Conservation (phyloP, 2,888 invertebrate species). For the Stegana nigrithorax region DNA sequence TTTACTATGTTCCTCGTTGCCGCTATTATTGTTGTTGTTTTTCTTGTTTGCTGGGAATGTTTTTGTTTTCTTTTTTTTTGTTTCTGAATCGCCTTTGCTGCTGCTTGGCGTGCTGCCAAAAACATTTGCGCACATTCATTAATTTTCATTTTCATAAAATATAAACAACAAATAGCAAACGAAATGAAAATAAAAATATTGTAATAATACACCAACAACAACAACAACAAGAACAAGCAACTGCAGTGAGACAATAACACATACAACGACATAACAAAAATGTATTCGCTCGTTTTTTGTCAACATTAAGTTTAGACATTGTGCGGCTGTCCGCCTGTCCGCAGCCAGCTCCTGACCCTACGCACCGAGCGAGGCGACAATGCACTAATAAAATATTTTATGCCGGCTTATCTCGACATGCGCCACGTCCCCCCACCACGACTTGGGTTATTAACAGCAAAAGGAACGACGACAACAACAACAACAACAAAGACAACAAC, state of each 20-base stretch:
- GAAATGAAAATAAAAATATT: no score
- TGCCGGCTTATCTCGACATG: background rate
- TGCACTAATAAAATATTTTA: background rate
- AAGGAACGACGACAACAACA: constrained; percentile 17
- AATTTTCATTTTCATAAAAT: constrained; percentile 52
- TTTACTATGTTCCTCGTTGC: constrained; percentile 47
- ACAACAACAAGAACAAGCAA: background rate
- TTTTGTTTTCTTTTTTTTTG: constrained; percentile 33
- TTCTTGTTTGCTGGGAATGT: constrained; percentile 32
- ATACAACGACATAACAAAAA: no score
- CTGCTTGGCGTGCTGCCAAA: constrained; percentile 49
- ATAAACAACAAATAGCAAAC: constrained; percentile 19
- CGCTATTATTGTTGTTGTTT: background rate
- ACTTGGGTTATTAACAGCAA: background rate
- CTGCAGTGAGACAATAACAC: constrained; percentile 9
- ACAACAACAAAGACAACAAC: constrained; percentile 32
- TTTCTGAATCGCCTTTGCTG: background rate
- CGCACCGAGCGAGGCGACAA: background rate
- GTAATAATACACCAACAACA: background rate
- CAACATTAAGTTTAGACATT: no score
- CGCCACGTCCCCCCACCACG: background rate
- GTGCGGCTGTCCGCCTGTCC: background rate
- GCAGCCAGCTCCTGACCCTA: background rate
- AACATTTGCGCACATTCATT: constrained; percentile 59
- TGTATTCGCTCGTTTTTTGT: no score